These are phyloP conservation scores for Choristoneura fumiferana DNA, from an alignment of 1,140 invertebrate species.

Conservation along the genomic window DNA sequence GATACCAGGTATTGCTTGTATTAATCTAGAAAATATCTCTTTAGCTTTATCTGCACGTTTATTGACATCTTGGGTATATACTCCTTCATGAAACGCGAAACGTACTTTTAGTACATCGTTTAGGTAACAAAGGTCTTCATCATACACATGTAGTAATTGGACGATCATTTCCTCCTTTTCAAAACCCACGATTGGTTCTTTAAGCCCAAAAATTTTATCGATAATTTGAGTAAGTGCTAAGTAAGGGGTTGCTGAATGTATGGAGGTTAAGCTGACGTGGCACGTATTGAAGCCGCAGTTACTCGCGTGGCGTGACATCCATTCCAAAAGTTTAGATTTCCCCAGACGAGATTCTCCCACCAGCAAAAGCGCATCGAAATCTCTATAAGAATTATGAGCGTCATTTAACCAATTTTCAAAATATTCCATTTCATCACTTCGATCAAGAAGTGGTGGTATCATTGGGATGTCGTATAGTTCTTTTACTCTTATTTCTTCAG, in stretches of 20 bases:
- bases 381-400: conserved; percentile 37
- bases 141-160: conserved; percentile 51
- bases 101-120: conserved; percentile 67
- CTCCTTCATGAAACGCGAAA: conserved; percentile 62
- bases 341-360: conserved; percentile 70
- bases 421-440: conserved; percentile 67
- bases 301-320: conserved; percentile 51
- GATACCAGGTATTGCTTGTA: conserved; percentile 40
- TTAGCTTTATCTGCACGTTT: conserved; percentile 56
- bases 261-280: conserved; percentile 55
- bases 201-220: conserved; percentile 58
- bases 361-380: conserved; percentile 63
- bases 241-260: conserved; percentile 68
- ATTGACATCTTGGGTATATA: conserved; percentile 44
- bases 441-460: conserved; percentile 56
- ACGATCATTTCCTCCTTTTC: conserved; percentile 68
- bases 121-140: conserved; percentile 63
- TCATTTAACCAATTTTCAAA: conserved; percentile 60
- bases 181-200: conserved; percentile 56
- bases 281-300: conserved; percentile 46
- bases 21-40: conserved; percentile 52
- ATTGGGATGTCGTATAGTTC: conserved; percentile 58
- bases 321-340: conserved; percentile 67
- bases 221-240: conserved; percentile 67
- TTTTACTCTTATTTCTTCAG: conserved; percentile 67